These are phyloP conservation scores for Cephalopterus ornatus DNA, from an alignment of 2,113 vertebrate genomes.

Conservation along the genomic window DNA sequence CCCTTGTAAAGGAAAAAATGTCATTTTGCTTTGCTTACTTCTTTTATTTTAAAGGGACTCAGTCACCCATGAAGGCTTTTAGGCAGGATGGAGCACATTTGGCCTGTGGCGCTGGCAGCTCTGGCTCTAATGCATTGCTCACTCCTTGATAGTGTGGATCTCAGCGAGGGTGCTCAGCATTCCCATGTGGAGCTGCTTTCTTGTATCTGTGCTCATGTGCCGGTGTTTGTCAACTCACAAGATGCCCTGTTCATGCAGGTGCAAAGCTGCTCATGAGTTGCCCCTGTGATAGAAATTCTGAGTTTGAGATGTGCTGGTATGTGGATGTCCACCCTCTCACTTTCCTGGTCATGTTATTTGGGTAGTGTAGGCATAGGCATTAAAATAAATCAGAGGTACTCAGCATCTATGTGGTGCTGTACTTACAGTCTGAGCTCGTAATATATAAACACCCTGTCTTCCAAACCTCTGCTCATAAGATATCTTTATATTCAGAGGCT, in stretches of 20 bases:
- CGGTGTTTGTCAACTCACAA: rapidly evolving
- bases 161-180: neutral
- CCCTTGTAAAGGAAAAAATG: neutral
- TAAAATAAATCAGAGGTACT: neutral
- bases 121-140: neutral
- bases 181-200: neutral
- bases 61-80: constrained; percentile 44
- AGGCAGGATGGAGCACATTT: neutral
- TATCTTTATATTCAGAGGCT: neutral
- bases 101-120: neutral
- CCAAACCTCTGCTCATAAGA: neutral
- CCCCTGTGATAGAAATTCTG: neutral
- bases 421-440: rapidly evolving
- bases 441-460: neutral
- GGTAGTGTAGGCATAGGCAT: neutral
- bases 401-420: neutral
- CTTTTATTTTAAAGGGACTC: constrained; percentile 35
- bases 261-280: neutral
- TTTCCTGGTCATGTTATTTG: neutral
- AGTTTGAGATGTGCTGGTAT: neutral
- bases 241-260: rapidly evolving
- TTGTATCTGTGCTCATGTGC: rapidly evolving
- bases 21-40: neutral
- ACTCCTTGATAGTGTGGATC: neutral
- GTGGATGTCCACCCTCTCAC: neutral